Evolutionary conservation across 2,113 vertebrate genomes (phyloP), one percentile per base, ranked within the genome.

Genomic region (Pampusana beccarii): DNA sequence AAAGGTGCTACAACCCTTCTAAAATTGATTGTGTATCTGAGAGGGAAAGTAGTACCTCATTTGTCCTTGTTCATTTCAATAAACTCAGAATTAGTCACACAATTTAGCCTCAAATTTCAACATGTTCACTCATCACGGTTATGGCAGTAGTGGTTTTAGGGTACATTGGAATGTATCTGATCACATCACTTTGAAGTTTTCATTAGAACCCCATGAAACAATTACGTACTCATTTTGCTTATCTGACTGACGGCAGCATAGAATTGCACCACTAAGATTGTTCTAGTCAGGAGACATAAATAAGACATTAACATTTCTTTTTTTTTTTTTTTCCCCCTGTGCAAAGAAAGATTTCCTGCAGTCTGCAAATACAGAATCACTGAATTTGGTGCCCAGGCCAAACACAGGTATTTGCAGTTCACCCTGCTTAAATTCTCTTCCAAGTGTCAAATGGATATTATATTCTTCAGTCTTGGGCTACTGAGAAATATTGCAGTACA

Each of bases 1-100:
- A 65, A 92, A 78, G 64, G 67, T 77, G 40, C 42, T 62, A 23
- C 34, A 86, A 65, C 13, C 64, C 46, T 78, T 61, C 80, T 82
- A 48, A 91, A 90, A 78, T 66, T 61, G 80, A 65, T 90, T 78
- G 77, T 56, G 11, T 24, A 64, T 65, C 82, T 82, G n/a, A 5
- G 60, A 90, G 54, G 81, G 85, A 87, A 92, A 51, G 44, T 5
- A 85, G 50, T 75, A 93, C 77, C 77, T 88, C 88, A 80, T 95
- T 95, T 96, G 88, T 96, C 88, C 90, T 95, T 95, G 87, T 96
- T 97, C 88, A 36, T 96, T 96, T 91, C 78, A 91, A 96, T 96
- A 83, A 96, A 81, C 60, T 87, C 57, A n/a, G 74, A 93, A 96
- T 97, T 93, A 96, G 95, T 92, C 81, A 90, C 86, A 51, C 33